These are phyloP conservation scores for Plagiodera versicolora DNA, from an alignment of 2,888 invertebrate species.

Conservation along the genomic window DNA sequence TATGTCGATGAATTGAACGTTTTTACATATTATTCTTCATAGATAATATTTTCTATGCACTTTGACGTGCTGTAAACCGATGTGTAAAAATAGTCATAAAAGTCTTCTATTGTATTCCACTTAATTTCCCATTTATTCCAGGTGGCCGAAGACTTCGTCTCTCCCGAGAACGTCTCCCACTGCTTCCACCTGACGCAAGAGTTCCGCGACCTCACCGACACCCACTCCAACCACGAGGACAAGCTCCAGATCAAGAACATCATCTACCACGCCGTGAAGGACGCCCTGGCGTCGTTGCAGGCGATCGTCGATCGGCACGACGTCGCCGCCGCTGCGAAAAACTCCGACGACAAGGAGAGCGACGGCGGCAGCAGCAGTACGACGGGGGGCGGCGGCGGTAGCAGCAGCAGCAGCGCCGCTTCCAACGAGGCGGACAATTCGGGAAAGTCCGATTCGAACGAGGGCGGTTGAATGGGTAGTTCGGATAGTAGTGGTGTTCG, in stretches of 20 bases:
- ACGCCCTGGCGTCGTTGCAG: slow-evolving; percentile 73
- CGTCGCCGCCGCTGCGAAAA: slow-evolving; percentile 41
- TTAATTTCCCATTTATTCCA: too few relatives aligned
- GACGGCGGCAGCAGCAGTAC: slow-evolving; percentile 32
- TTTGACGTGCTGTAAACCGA: too few relatives aligned
- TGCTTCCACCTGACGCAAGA: slow-evolving; percentile 97
- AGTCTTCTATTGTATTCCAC: too few relatives aligned
- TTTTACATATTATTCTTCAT: too few relatives aligned
- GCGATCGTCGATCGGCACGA: slow-evolving; percentile 50
- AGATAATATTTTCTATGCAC: too few relatives aligned
- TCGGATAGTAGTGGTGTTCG: slow-evolving; percentile 63
- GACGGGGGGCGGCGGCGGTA: slow-evolving; percentile 35
- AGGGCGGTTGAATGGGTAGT: slow-evolving; percentile 44
- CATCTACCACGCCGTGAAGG: slow-evolving; percentile 96
- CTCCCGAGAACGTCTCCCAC: slow-evolving; percentile 95
- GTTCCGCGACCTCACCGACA: slow-evolving; percentile 89
- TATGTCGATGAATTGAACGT: too few relatives aligned
- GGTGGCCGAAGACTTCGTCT: slow-evolving; percentile 97
- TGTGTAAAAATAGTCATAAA: too few relatives aligned
- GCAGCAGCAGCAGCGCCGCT: slow-evolving; percentile 30
- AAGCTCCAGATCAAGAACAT: slow-evolving; percentile 98
- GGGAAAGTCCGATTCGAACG: slow-evolving; percentile 45
- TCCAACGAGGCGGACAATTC: slow-evolving; percentile 38
- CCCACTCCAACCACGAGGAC: slow-evolving; percentile 96
- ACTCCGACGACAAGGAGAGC: slow-evolving; percentile 47